Percentiles rank a stretch among this genome's conserved stretches.
phyloP scores from a whole-genome alignment of 2,113 vertebrate genomes.

The Cyrtonyx montezumae region DNA sequence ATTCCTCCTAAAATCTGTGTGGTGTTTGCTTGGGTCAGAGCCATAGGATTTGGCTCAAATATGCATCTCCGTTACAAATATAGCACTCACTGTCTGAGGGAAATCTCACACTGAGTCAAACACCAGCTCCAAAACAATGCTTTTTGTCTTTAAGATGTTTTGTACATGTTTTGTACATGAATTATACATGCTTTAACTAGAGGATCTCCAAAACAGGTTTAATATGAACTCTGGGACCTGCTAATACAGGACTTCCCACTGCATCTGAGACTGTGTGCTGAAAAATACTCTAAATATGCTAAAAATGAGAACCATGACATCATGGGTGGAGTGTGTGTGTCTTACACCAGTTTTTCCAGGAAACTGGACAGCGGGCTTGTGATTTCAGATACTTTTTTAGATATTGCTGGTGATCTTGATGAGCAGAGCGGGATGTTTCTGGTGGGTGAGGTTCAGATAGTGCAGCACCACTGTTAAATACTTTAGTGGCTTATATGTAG shows the following conservation, averaged over 20 bases:
- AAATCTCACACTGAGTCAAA: not conserved
- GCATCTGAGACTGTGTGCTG: not conserved
- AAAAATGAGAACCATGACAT: not conserved
- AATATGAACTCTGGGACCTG: not conserved
- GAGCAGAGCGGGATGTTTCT: conserved; percentile 12
- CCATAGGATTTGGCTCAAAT: not conserved
- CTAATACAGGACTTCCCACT: not conserved
- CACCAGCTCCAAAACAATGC: not conserved
- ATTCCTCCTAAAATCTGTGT: not conserved
- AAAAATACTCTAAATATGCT: not conserved
- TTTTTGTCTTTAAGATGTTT: not conserved
- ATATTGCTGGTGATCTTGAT: not conserved
- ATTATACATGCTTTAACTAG: not conserved
- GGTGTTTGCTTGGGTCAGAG: not conserved
- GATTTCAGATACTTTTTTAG: conserved; percentile 7
- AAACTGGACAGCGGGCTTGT: not conserved
- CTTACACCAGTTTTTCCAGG: conserved; percentile 40
- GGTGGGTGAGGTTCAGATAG: not conserved
- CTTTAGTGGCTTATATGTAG: not conserved
- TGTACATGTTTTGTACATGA: no score
- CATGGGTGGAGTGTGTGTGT: not conserved
- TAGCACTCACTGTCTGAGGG: not conserved
- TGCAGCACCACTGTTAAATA: not conserved
- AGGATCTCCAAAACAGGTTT: not conserved
- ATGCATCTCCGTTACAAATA: not conserved